Evolutionary conservation across 2,797 vertebrate genomes (phyloP), one percentile per base, ranked within the genome.

Genomic region (Rhabdomys pumilio): DNA sequence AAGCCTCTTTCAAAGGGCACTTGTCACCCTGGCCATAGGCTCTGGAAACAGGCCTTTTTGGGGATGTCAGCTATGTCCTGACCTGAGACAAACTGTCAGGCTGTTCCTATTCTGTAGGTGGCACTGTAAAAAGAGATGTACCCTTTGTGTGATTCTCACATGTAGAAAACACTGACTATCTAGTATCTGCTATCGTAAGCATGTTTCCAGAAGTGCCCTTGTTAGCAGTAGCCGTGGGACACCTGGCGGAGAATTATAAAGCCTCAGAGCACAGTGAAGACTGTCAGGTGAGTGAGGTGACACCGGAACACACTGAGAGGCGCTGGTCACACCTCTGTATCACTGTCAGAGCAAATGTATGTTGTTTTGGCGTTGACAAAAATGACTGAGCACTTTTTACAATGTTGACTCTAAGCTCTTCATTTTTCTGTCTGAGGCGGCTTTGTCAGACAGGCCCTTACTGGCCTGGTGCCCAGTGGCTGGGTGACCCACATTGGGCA

Each of bases 391-490:
- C 47, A 41, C 53, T 47, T 67, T 82, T 65, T 90, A 80, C 41
- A 80, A 89, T 92, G 86, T 83, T 80, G 44, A 87, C n/a, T 81
- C 79, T 90, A 57, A 91, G 86, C 69, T 90, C 47, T 38, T 72
- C 6, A 14, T 83, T 95, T 90, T 86, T 26, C 31, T 92, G 88
- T 89, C 87, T 50, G 79, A 95, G 92, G 69, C 6, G 67, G 53
- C 65, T 76, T 91, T 92, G 65, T 96, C 50, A 88, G 83, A 72
- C n/a, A 77, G 76, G 91, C 85, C 38, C 81, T 72, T 38, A 1
- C 11, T 96, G 97, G 92, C 89, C 59, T 89, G 31, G n/a, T 77
- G 69, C 94, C 92, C 83, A 20, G 92, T 90, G 93, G 41, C 90
- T 88, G 41, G 73, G 41, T 92, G 92, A 96, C 86, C 93, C 89